A percentile compares a stretch with the other conserved stretches of the same genome.
Conservation (phyloP, 2,888 invertebrate genomes). For the Aleiodes leptofemur region DNA sequence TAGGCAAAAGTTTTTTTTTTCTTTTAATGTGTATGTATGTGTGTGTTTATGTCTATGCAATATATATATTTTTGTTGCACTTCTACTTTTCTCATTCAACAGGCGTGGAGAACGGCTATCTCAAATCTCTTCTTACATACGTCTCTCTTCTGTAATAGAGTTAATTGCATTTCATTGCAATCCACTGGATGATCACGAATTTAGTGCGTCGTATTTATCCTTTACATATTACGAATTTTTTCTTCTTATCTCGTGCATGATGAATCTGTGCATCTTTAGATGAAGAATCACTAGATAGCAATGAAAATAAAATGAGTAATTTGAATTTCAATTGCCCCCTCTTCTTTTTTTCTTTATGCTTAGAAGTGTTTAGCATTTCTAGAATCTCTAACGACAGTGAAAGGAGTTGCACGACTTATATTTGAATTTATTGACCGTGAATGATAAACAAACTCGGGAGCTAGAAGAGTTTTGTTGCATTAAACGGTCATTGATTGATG, state of each 20-base stretch:
- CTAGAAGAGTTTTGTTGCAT: not conserved
- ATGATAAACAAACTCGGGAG: not conserved
- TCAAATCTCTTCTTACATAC: slow-evolving; percentile 18
- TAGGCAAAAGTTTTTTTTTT: not conserved
- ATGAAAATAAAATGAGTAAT: slow-evolving; percentile 14
- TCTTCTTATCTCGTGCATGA: not conserved
- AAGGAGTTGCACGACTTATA: not conserved
- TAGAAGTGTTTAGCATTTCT: not conserved
- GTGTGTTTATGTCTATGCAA: slow-evolving; percentile 3
- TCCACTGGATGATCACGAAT: slow-evolving; percentile 11
- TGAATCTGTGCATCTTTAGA: not conserved
- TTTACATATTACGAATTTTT: not conserved
- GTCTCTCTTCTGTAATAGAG: slow-evolving; percentile 13
- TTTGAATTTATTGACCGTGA: slow-evolving; percentile 16
- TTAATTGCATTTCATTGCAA: slow-evolving; percentile 21
- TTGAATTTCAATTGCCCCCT: not conserved
- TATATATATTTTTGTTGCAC: slow-evolving; percentile 28
- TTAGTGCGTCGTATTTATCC: not conserved
- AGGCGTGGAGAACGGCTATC: slow-evolving; percentile 50
- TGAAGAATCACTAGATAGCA: not conserved
- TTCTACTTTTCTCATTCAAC: slow-evolving; percentile 55
- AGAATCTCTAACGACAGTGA: slow-evolving; percentile 4
- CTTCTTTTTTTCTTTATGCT: not conserved
- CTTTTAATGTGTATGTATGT: slow-evolving; percentile 37
- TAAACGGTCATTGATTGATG: slow-evolving; percentile 5